Evolutionary conservation across 2,113 vertebrate species (phyloP), one percentile per base, ranked within the genome.

Genomic region (Accipiter cooperii): DNA sequence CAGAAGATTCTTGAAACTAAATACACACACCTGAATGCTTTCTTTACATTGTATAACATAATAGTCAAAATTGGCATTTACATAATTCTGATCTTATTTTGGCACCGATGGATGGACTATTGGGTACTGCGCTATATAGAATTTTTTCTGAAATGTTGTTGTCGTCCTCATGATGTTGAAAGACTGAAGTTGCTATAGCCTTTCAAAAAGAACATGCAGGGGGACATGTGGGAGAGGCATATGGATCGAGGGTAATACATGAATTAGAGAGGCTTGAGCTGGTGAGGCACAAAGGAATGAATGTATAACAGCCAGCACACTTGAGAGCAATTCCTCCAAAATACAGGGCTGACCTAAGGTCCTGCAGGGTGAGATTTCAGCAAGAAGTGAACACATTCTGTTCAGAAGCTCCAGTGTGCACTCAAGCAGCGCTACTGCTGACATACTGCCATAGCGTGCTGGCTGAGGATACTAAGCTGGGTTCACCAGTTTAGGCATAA

Each of bases 151-250:
- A 73, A 19, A 19, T 28, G 7, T 5, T 81, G 3, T 5, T 66
- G 5, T 76, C 8, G 25, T 42, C 22, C 13, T 89, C 0, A 0
- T 28, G 11, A 38, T 46, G 17, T 42, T 80, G 26, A 64, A 84
- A 73, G 22, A 8, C 16, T 22, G 40, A 74, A 55, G 58, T 38
- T 87, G 25, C 42, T 22, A 12, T 4, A 42, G 22, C 8, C 9
- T 74, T 89, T 74, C 2, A 55, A 79, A 83, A 63, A 55, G 36
- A 78, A 49, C 4, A 12, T 25, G 10, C 1, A 0, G 16, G 22
- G 12, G 3, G 2, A 26, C 3, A 3, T 19, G 0, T 21, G 13
- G 49, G 33, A 58, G 14, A 81, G 8, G 31, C 15, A 42, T 12
- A n/a, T 17, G 10, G 73, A 36, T 25, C 74, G 15, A 70, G 28